Conservation (phyloP, 2,113 vertebrate genomes). For the Psophia crepitans region DNA sequence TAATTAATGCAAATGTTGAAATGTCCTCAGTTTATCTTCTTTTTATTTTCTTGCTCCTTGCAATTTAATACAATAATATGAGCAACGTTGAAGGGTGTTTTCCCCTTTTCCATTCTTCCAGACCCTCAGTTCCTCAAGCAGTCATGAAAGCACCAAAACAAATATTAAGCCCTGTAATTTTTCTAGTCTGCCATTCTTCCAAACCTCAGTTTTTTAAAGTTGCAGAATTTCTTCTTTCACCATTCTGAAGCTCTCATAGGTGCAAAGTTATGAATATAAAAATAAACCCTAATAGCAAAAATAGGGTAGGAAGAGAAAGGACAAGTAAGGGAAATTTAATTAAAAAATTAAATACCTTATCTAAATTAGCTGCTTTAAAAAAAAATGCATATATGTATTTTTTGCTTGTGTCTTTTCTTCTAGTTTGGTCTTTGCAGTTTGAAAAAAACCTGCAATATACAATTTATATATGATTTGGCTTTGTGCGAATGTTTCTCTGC, state of each 20-base stretch:
- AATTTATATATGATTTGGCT: background rate
- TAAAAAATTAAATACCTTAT: rapidly evolving
- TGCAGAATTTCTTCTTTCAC: background rate
- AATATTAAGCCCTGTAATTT: background rate
- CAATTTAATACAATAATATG: background rate
- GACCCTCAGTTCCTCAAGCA: background rate
- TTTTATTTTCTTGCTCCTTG: background rate
- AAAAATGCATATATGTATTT: background rate
- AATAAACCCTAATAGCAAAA: background rate
- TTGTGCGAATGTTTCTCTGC: background rate
- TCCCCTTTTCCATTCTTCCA: background rate
- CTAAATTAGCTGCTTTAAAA: background rate
- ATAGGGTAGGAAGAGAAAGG: background rate
- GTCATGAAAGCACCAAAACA: background rate
- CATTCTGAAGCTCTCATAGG: background rate
- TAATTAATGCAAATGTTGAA: background rate
- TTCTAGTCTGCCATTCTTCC: background rate
- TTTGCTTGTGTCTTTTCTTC: background rate
- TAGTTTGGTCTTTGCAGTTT: background rate
- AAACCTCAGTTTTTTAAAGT: background rate
- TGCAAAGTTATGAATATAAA: background rate
- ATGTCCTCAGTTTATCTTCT: background rate
- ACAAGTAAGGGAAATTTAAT: background rate
- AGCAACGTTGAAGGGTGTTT: background rate
- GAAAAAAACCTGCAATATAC: background rate